phyloP scores from a whole-genome alignment of 2,797 vertebrate species.

The Ficedula albicollis region DNA sequence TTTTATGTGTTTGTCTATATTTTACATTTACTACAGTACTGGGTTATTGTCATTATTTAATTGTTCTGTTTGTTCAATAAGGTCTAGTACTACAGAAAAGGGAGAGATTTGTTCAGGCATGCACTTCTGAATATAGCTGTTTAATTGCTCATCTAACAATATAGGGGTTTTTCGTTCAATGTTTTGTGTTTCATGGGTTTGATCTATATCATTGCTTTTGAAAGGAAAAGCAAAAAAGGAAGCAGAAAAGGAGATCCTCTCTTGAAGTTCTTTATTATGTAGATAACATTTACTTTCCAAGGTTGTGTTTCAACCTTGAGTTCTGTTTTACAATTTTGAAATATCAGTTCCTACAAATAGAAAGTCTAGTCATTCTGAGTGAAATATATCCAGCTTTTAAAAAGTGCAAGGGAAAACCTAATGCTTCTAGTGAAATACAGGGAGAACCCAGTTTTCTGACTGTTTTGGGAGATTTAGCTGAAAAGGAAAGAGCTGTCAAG shows the following conservation, averaged over 20 bases:
- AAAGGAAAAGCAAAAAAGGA: neutral
- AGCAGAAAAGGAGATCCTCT: neutral
- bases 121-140: neutral
- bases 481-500: neutral
- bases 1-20: neutral
- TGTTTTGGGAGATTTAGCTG: neutral
- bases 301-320: neutral
- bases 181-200: neutral
- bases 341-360: neutral
- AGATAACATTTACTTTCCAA: neutral
- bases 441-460: neutral
- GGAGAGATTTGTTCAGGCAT: neutral
- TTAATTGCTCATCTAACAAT: neutral
- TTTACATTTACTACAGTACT: neutral
- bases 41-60: neutral
- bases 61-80: neutral
- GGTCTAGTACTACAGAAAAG: constrained; percentile 12
- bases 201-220: neutral
- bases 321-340: neutral
- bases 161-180: neutral
- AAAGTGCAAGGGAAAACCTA: neutral
- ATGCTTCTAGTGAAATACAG: neutral
- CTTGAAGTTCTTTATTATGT: neutral
- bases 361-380: neutral
- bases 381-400: neutral